Conservation (phyloP, 2,113 vertebrate genomes). For the Spea multiplicata region DNA sequence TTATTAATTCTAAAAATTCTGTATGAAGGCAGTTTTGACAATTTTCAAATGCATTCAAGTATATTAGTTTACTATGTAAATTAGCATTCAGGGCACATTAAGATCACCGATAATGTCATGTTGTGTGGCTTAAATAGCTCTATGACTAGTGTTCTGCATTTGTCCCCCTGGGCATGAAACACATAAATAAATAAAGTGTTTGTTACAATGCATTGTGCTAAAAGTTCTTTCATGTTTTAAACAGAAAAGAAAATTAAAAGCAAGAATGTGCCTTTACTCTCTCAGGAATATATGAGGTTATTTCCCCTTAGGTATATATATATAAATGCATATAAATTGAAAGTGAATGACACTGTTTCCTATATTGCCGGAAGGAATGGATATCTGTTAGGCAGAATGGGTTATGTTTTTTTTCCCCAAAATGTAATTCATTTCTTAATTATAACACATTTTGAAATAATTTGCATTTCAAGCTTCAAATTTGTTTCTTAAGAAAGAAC, state of each 20-base stretch:
- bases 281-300: background rate
- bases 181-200: constrained; percentile 3
- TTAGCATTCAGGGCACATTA: background rate
- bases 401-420: too few relatives aligned
- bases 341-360: background rate
- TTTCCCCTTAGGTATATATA: background rate
- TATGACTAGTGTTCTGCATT: background rate
- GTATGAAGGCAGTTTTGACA: background rate
- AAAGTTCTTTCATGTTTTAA: background rate
- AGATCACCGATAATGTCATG: background rate
- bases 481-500: too few relatives aligned
- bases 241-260: background rate
- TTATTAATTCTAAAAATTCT: background rate
- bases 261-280: background rate
- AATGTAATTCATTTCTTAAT: too few relatives aligned
- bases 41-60: background rate
- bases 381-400: background rate
- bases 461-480: too few relatives aligned
- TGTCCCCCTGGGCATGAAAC: background rate
- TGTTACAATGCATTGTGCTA: background rate
- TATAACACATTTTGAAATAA: too few relatives aligned
- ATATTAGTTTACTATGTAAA: background rate
- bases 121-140: background rate
- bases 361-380: background rate
- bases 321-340: background rate